Evolutionary conservation across 2,888 invertebrate species (phyloP), one percentile per base, ranked within the genome.

Genomic region (Graphium colonna): DNA sequence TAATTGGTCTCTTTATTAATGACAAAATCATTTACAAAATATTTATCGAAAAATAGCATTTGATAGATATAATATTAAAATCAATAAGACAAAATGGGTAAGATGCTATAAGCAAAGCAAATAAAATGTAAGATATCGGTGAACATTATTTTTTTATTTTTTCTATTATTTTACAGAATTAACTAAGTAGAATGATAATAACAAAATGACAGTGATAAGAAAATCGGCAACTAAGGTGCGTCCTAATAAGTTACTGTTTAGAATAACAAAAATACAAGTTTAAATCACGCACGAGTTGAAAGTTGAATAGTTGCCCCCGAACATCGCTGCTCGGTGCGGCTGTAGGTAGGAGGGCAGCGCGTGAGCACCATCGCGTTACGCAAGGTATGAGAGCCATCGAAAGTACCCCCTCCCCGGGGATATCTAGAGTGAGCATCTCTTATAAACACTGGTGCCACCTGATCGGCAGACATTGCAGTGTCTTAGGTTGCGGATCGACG

Each of bases 391-490:
- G 79, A 82, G 78, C 82, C 87, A 87, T 86, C 81, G 89, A 87
- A 86, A 87, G 87, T 89, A 72, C 82, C n/a, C 87, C 89, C 88
- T 87, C 82, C 86, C 83, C 72, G 77, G 79, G 80, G 82, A 83
- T 82, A 39, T 9, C 72, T 82, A 73, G 80, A 82, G 80, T 82
- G 81, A 62, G 71, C 76, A 82, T 79, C 85, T 82, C 79, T 86
- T 89, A 89, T 88, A 89, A 85, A 81, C 88, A 80, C 84, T 77
- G 82, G 83, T 82, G 80, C 74, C 75, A 76, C 73, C 82, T 75
- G 73, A 66, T 68, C 68, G 70, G 79, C 86, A 82, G 84, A 87
- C 88, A 89, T 78, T 81, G 80, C 81, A 76, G 75, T 73, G 73
- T 73, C 77, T 76, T 73, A 71, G 69, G 71, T 79, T 76, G 76